Evolutionary conservation across 2,797 vertebrate species (phyloP), one percentile per base, ranked within the genome.

Genomic region (Lagocephalus sceleratus): DNA sequence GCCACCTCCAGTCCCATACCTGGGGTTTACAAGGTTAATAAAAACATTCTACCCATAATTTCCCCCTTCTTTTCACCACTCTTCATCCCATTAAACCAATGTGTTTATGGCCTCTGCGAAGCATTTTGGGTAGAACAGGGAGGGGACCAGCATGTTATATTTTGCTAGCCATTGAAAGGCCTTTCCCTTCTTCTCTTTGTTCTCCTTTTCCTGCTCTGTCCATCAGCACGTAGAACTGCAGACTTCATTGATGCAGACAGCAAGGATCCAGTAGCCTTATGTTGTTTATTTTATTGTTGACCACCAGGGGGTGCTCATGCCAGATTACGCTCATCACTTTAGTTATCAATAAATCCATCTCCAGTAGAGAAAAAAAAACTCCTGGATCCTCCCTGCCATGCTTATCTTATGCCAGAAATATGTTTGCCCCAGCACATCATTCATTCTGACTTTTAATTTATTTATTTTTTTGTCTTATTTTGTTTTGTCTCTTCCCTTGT

Each of bases 391-490:
- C 73, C 71, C 68, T 90, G 92, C 88, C 71, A 47, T 59, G 48
- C 60, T 47, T 44, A 66, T 54, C 52, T 63, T 69, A 60, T 89
- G 82, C 89, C 82, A 85, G 74, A 87, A 90, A 67, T 82, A 79
- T 92, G 81, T 71, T 77, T 46, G 80, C 88, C 86, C 90, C 91
- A 87, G 87, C 78, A 69, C 91, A 87, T 89, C 94, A 95, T 94
- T 94, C 94, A 93, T 96, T 95, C 93, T 95, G 93, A 95, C 92
- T 92, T 89, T 85, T 63, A 86, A 92, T 94, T 93, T 63, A 89
- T 85, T 91, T 79, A 10, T 89, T 85, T 87, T 92, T 90, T 65
- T 90, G 92, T 89, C 92, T 91, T 72, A 16, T 82, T 83, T 17
- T 71, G 65, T 84, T 78, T 41, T 83, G 76, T 40, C 51, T 76